Evolutionary conservation across 2,113 vertebrate species (phyloP).

Genomic region (Prunella fulvescens): DNA sequence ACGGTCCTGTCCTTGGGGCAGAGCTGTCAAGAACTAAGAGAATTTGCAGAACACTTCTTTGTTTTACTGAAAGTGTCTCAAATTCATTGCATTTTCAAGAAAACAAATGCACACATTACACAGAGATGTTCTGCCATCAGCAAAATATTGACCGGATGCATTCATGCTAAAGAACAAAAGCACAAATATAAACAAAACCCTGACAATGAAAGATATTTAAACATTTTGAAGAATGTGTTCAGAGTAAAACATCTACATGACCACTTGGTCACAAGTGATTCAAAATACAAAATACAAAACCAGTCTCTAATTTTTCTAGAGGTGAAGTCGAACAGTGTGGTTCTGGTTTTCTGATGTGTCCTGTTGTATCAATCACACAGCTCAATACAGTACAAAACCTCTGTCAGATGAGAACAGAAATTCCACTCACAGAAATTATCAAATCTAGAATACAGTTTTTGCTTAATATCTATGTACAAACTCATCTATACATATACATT

Average conservation of each 20-base stretch:
- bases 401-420: background rate
- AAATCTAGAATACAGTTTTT: background rate
- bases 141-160: background rate
- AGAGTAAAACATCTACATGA: background rate
- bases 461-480: background rate
- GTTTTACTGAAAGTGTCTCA: background rate
- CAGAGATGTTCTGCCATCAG: background rate
- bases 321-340: background rate
- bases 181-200: background rate
- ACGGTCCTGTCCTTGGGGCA: background rate
- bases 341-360: background rate
- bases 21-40: slow-evolving; percentile 26
- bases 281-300: background rate
- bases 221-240: background rate
- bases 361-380: background rate
- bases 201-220: background rate
- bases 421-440: background rate
- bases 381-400: background rate
- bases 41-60: slow-evolving; percentile 34
- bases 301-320: background rate
- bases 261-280: background rate
- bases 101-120: background rate
- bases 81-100: background rate
- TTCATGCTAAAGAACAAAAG: background rate
- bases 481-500: background rate